Base-by-base conservation (phyloP, 2,888 invertebrate genomes). In the Horisme vitalbata region DNA sequence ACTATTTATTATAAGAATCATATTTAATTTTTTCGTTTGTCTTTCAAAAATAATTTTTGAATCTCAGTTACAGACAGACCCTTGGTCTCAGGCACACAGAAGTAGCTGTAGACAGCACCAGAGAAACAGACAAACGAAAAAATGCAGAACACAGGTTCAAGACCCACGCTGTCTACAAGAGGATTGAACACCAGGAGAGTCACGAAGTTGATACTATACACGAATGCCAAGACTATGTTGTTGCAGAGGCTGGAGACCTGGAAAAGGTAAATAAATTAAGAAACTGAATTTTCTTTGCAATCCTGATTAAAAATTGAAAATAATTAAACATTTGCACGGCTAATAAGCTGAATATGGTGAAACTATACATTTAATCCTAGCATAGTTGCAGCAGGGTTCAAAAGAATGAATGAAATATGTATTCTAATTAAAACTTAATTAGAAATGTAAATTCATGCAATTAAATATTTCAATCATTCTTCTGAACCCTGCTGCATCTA, bases 71-170 rank as follows among this genome's bases (percentile, higher is more conserved):
- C 73, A 0, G 80, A 66, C 1, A 83, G 53, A 0, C 84, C 87
- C 15, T 81, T 87, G 0, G 89, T 90, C 59, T 90, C 90, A 0
- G 89, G 88, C 0, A 90, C 57, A 11, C 58, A 77, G 8, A 73
- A 60, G 1, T 77, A 58, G 8, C 77, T 71, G 52, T 78, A 88
- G 0, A 71, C 28, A 0, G 78, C 63, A 0, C 81, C 75, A 0
- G 63, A 24, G 35, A 81, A 68, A 55, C 85, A 82, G 1, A 81
- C 61, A 0, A 52, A 45, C 0, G 84, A 75, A 53, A 86, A 90
- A 1, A 75, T 49, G 53, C 78, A 80, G 65, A 89, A 90, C 0
- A 83, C 79, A 0, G 73, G 65, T 0, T 80, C 79, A 0, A 79
- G 57, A 0, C 88, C 88, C 0, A 83, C 32, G 4, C 59, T 23